Base-by-base conservation (phyloP, 2,888 invertebrate genomes). In the Poecilobothrus nobilitatus region DNA sequence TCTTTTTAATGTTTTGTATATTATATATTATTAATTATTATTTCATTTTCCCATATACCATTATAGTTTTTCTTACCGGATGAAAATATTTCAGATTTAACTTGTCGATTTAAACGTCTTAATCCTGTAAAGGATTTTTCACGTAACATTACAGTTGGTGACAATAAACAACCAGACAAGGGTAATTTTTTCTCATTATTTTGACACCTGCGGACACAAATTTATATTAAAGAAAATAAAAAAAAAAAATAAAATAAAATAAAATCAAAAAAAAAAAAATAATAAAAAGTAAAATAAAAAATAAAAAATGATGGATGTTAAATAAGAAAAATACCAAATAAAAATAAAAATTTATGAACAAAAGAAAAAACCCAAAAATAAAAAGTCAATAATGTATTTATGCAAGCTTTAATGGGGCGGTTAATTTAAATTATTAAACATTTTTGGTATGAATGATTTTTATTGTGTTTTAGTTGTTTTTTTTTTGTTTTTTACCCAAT, bases 81-180 rank as follows among this genome's bases (percentile, higher is more conserved):
- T 66, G 63, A 27, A 63, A 33, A 68, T 27, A 66, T 66, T 66
- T 66, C 64, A 41, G 68, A 63, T 68, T 68, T 68, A 63, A 34
- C 61, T 66, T 66, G 61, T 41, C 70, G 70, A 70, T 71, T 71
- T 12, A 70, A 70, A 74, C 81, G 80, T 71, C 78, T 77, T 69
- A 80, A 75, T 27, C 33, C 64, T 68, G 80, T 80, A 77, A 81
- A 80, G 68, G 80, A 80, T 75, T 81, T 81, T 74, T 81, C 80
- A 68, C 80, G 79, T 72, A 81, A 76, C 71, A 81, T 74, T 68
- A 77, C 76, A 73, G 76, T 78, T 70, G 80, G 81, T 27, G 80
- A 77, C 64, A 80, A 79, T 68, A 81, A 74, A 71, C 80, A 81
- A 71, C 77, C 77, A 73, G 73, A 74, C 73, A 74, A 74, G 75